These are phyloP conservation scores for Microctenopoma stevenorrisi DNA, from an alignment of 2,797 vertebrate genomes.

Conservation along the genomic window DNA sequence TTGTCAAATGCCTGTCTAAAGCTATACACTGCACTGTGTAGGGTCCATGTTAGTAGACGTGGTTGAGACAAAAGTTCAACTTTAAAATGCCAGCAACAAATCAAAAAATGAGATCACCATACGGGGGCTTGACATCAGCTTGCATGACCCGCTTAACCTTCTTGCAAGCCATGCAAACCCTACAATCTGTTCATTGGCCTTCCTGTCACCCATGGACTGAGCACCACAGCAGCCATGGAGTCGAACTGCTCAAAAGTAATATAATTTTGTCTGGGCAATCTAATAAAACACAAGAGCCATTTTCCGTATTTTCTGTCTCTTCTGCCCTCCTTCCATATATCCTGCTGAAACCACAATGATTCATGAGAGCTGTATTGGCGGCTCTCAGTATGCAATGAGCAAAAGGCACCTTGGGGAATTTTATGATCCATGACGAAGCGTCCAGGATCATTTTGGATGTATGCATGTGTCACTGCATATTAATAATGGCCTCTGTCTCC, in stretches of 20 bases:
- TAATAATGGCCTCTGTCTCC: slow-evolving; percentile 83
- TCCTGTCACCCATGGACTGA: slow-evolving; percentile 61
- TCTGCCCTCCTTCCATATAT: slow-evolving; percentile 61
- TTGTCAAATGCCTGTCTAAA: slow-evolving; percentile 25
- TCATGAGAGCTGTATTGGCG: slow-evolving; percentile 66
- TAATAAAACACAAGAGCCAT: slow-evolving; percentile 74
- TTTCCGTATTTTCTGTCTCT: slow-evolving; percentile 46
- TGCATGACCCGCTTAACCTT: slow-evolving; percentile 65
- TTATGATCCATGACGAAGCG: slow-evolving; percentile 84
- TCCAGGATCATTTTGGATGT: slow-evolving; percentile 81
- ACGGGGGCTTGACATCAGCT: slow-evolving; percentile 32
- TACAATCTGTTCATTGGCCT: slow-evolving; percentile 66
- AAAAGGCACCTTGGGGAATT: slow-evolving; percentile 87
- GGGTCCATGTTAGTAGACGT: background rate
- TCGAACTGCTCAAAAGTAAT: slow-evolving; percentile 73
- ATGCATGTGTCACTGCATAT: slow-evolving; percentile 84
- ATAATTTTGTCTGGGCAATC: slow-evolving; percentile 73
- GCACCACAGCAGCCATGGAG: slow-evolving; percentile 32
- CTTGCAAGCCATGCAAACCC: slow-evolving; percentile 48
- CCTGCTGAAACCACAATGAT: slow-evolving; percentile 66
- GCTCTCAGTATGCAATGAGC: slow-evolving; percentile 74
- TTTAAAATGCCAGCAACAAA: slow-evolving; percentile 48
- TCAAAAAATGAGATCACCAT: slow-evolving; percentile 44
- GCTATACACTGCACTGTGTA: background rate
- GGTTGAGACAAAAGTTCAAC: slow-evolving; percentile 29